Base-by-base conservation (phyloP, 2,888 invertebrate species). In the Noctua janthe region DNA sequence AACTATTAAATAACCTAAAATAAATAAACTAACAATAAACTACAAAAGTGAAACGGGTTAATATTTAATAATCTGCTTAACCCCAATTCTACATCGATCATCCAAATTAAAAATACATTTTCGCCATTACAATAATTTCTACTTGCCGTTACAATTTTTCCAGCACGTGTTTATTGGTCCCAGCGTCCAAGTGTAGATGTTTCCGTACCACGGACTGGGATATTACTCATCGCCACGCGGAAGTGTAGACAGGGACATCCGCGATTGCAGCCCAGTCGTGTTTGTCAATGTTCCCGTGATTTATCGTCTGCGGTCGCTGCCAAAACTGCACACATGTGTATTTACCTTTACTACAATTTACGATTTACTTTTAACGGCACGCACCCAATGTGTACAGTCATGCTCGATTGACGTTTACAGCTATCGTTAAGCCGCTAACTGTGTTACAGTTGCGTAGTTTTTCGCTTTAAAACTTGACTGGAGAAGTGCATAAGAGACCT, bases 251-350 rank as follows among this genome's bases (percentile, higher is more conserved):
- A 94, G 93, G 91, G 91, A 93, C 94, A 93, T 95, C 95, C 94
- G 94, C 93, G 94, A 94, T 94, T 93, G 94, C 94, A 93, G 92
- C 89, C 92, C 92, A 91, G 91, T 92, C 93, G 92, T 94, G 94
- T 95, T 95, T 95, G 95, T 95, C 96, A 95, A 94, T 94, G 94
- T 94, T 92, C 86, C 85, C 84, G 91, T 94, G 94, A 95, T 94
- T 94, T 94, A 95, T 94, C 90, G 93, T 90, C 92, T 86, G 91
- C 88, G 93, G 92, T 90, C 91, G 90, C 82, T 94, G 94, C 94
- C 95, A 95, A 94, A 94, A 93, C 91, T 93, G 90, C 91, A 90
- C 91, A 91, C 91, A 90, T 91, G 87, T 87, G 90, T 92, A 92
- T 93, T 93, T 93, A 94, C 93, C 93, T 93, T 91, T 91, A 88